phyloP scores from a whole-genome alignment of 2,113 vertebrate genomes.

The Diglossa brunneiventris region DNA sequence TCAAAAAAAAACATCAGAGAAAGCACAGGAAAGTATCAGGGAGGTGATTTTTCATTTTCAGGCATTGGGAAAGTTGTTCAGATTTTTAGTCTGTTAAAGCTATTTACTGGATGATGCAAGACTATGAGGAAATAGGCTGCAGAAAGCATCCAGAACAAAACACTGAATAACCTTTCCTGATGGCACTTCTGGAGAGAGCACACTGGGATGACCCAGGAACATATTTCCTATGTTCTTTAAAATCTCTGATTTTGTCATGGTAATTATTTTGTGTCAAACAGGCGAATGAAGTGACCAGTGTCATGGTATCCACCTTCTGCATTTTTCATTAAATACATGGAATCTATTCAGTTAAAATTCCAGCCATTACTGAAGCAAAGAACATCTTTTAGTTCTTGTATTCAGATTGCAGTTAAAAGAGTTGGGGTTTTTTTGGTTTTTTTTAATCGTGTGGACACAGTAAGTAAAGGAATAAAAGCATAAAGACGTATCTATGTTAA shows the following conservation, averaged over 20 bases:
- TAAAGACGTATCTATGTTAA: neutral
- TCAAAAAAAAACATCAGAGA: accelerated
- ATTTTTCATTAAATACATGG: neutral
- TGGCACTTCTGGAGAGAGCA: neutral
- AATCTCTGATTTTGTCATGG: neutral
- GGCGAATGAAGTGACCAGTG: neutral
- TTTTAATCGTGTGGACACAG: neutral
- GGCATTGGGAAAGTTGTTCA: neutral
- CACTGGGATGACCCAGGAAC: neutral
- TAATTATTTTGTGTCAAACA: neutral
- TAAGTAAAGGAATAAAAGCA: neutral
- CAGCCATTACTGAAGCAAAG: neutral
- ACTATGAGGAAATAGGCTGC: neutral
- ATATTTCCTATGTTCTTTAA: neutral
- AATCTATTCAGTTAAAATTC: neutral
- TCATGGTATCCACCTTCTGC: neutral
- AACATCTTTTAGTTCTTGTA: neutral
- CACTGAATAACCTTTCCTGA: neutral
- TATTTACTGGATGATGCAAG: neutral
- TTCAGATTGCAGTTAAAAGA: neutral
- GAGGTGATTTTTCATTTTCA: neutral
- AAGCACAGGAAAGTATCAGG: neutral
- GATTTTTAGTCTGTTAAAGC: neutral
- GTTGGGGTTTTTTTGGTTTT: neutral
- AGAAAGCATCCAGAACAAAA: neutral